Evolutionary conservation across 2,888 invertebrate genomes (phyloP).

Genomic region (Drosophila demipolita): DNA sequence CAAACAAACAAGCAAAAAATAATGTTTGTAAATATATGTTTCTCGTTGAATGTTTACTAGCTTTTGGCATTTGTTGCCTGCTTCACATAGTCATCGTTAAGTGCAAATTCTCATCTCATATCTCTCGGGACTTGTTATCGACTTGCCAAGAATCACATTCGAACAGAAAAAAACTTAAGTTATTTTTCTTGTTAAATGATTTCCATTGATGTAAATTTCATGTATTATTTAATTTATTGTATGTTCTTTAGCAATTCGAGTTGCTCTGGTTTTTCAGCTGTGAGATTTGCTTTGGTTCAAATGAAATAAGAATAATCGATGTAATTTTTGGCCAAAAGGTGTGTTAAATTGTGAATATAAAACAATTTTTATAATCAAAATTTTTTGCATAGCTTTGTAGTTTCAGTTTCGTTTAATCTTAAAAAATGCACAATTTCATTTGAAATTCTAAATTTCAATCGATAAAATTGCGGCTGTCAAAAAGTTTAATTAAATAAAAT

Average conservation of each 20-base stretch:
- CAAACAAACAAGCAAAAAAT: neutral
- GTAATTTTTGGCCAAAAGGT: neutral
- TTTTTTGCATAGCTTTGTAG: too few species aligned
- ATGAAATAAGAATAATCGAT: neutral
- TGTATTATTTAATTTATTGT: constrained; percentile 19
- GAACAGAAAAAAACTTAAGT: constrained; percentile 21
- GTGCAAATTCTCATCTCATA: neutral
- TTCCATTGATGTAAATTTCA: constrained; percentile 37
- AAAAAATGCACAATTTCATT: neutral
- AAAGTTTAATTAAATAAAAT: neutral
- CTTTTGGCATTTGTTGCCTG: neutral
- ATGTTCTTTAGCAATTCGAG: neutral
- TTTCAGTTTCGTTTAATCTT: too few species aligned
- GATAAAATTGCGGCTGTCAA: fast-evolving
- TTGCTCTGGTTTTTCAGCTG: neutral
- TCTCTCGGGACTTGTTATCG: constrained; percentile 6
- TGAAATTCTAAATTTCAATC: neutral
- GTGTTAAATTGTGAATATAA: neutral
- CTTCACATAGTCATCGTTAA: constrained; percentile 22
- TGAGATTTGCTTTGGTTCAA: neutral
- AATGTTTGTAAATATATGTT: neutral
- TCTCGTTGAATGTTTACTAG: neutral
- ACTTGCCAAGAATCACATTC: constrained; percentile 1
- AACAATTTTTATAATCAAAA: too few species aligned
- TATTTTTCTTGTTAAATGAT: constrained; percentile 45